phyloP scores from a whole-genome alignment of 2,888 invertebrate species.

The Drosophila percnosoma region DNA sequence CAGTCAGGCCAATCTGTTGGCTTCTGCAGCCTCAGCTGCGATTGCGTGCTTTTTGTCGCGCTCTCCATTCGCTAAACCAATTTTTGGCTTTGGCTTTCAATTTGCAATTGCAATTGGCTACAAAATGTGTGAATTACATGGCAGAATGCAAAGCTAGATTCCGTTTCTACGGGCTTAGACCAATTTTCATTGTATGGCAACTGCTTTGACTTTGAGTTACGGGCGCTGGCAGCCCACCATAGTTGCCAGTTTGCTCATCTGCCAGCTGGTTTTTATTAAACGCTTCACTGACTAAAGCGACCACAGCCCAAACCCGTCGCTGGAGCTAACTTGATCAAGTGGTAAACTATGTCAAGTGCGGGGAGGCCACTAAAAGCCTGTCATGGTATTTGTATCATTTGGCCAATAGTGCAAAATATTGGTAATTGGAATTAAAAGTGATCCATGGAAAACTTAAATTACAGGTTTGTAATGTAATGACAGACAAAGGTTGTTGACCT shows the following conservation, averaged over 20 bases:
- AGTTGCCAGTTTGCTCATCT: conserved; percentile 20
- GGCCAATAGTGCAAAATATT: neutral
- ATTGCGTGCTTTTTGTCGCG: conserved; percentile 43
- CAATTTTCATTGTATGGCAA: conserved; percentile 32
- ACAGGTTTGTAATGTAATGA: neutral
- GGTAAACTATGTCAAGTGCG: neutral
- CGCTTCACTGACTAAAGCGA: conserved; percentile 6
- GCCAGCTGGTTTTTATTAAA: conserved; percentile 38
- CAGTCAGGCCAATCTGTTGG: conserved; percentile 69
- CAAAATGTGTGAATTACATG: conserved; percentile 52
- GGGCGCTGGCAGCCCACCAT: conserved; percentile 1
- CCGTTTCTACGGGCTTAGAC: conserved; percentile 22
- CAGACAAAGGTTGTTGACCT: neutral
- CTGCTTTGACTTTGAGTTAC: conserved; percentile 30
- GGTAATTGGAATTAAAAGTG: neutral
- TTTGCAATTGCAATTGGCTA: conserved; percentile 59
- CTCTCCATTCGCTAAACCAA: conserved; percentile 29
- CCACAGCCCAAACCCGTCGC: conserved; percentile 12
- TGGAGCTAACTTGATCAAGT: neutral
- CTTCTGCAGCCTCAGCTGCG: conserved; percentile 40
- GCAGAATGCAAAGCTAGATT: conserved; percentile 18
- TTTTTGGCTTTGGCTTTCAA: conserved; percentile 61
- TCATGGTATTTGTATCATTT: neutral
- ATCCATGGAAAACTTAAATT: neutral
- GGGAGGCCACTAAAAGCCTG: neutral